Conservation (phyloP, 2,888 invertebrate genomes). For the Sinotaia quadrata region DNA sequence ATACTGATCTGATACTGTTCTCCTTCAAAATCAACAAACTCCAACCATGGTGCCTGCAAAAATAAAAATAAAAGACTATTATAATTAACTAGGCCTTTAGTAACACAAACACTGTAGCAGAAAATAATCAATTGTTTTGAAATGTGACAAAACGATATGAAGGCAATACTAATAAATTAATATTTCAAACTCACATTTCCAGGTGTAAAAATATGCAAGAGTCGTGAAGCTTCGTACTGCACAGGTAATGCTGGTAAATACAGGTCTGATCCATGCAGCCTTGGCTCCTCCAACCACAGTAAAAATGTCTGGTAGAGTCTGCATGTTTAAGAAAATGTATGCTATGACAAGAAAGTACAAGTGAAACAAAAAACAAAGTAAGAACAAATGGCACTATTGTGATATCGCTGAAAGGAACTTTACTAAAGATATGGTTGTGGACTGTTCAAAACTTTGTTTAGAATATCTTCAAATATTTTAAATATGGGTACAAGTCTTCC, state of each 20-base stretch:
- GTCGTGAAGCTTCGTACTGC: conserved; percentile 80
- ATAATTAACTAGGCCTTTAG: neutral
- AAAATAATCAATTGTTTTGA: too few species aligned
- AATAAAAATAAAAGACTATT: neutral
- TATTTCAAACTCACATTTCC: conserved; percentile 48
- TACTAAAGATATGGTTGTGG: too few species aligned
- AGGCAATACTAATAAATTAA: neutral
- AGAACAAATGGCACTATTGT: too few species aligned
- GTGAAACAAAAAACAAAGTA: too few species aligned
- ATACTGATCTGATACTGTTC: conserved; percentile 75
- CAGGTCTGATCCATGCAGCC: conserved; percentile 80
- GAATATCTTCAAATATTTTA: too few species aligned
- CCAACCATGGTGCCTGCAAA: conserved; percentile 78
- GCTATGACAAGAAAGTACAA: neutral
- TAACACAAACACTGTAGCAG: too few species aligned
- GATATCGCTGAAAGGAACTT: too few species aligned
- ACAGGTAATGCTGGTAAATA: conserved; percentile 81
- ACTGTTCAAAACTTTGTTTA: too few species aligned
- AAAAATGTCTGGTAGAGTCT: conserved; percentile 74
- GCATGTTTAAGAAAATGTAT: neutral
- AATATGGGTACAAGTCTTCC: too few species aligned
- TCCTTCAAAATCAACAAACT: conserved; percentile 78
- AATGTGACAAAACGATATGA: neutral
- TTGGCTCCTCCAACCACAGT: conserved; percentile 86
- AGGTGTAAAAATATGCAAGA: conserved; percentile 77